phyloP scores from a whole-genome alignment of 2,113 vertebrate species.

The Macrotus californicus region DNA sequence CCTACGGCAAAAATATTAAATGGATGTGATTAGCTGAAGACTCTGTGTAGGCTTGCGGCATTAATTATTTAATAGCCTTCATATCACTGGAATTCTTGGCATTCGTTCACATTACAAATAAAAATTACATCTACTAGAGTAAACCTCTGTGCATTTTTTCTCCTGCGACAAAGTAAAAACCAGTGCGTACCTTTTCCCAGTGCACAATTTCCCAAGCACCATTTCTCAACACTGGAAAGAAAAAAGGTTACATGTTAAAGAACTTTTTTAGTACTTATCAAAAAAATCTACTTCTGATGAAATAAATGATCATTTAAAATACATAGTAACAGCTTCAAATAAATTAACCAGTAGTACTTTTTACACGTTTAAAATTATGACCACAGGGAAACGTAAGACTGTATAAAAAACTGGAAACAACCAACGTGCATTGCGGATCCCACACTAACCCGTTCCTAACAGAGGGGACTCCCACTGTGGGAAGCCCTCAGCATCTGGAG shows the following conservation, averaged over 20 bases:
- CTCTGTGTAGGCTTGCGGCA: background rate
- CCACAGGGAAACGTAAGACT: background rate
- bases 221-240: slow-evolving; percentile 90
- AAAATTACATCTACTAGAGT: background rate
- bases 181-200: slow-evolving; percentile 95
- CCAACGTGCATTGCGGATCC: background rate
- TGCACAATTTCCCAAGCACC: slow-evolving; percentile 99
- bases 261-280: background rate
- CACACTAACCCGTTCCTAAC: background rate
- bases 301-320: background rate
- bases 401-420: background rate
- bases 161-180: slow-evolving; percentile 15
- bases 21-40: background rate
- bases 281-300: background rate
- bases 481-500: background rate
- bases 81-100: background rate
- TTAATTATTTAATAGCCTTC: slow-evolving; percentile 18
- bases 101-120: background rate
- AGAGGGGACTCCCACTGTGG: background rate
- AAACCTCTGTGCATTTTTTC: background rate
- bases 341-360: background rate
- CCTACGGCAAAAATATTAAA: background rate
- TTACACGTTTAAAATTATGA: background rate
- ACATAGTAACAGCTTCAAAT: background rate
- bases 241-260: slow-evolving; percentile 7